Evolutionary conservation across 1,140 invertebrate species (phyloP).

Genomic region (Pseudomyrmex flavicornis): DNA sequence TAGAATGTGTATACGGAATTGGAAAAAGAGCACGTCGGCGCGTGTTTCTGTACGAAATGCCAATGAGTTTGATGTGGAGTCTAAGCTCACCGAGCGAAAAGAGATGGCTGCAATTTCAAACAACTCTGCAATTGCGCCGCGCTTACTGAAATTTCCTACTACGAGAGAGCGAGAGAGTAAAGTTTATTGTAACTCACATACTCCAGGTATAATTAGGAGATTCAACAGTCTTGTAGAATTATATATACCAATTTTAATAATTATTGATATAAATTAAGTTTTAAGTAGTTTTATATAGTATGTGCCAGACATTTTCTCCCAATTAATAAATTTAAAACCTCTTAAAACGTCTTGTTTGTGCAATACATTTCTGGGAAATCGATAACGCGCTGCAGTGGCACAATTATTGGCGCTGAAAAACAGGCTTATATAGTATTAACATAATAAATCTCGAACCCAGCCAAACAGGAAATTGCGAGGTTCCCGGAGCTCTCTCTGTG

Average conservation of each 20-base stretch:
- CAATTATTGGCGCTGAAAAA: slow-evolving; percentile 42
- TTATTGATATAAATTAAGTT: no score
- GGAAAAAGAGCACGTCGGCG: slow-evolving; percentile 29
- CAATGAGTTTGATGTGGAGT: slow-evolving; percentile 50
- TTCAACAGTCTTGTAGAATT: no score
- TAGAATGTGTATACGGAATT: slow-evolving; percentile 58
- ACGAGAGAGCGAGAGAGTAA: background rate
- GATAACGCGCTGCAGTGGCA: slow-evolving; percentile 8
- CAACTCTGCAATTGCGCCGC: background rate
- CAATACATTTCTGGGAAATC: background rate
- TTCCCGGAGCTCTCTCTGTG: background rate
- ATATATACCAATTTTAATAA: no score
- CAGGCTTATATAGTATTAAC: slow-evolving; percentile 32
- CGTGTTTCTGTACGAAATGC: slow-evolving; percentile 37
- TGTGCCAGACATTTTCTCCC: no score
- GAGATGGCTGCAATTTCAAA: slow-evolving; percentile 4
- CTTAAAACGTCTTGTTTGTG: background rate
- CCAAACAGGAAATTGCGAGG: slow-evolving; percentile 54
- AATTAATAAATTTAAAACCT: background rate
- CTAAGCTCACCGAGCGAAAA: background rate
- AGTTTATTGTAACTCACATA: background rate
- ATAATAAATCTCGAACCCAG: slow-evolving; percentile 55
- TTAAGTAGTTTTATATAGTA: no score
- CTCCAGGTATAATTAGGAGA: background rate
- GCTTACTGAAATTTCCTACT: background rate